Conservation (phyloP, 2,888 invertebrate genomes). For the Branchinecta sandiegonensis region DNA sequence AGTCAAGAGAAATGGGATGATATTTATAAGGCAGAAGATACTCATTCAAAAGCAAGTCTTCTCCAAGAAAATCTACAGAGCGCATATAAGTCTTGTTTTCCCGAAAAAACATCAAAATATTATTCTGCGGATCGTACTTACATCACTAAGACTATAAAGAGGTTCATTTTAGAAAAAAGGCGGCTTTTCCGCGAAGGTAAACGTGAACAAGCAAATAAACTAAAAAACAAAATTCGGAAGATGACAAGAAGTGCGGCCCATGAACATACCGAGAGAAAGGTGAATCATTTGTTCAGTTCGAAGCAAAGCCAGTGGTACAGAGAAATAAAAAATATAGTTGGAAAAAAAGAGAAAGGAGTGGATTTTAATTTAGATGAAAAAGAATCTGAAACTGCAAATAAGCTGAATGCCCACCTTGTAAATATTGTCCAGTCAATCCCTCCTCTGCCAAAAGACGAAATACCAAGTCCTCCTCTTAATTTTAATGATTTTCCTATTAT, state of each 20-base stretch:
- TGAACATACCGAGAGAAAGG: constrained; percentile 1
- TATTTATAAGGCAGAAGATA: not conserved
- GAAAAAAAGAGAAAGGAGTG: not conserved
- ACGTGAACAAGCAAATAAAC: constrained; percentile 5
- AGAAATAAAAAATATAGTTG: not conserved
- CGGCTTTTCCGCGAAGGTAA: not conserved
- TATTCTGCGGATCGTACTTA: not conserved
- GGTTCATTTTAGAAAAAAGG: not conserved
- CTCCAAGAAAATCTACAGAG: not conserved
- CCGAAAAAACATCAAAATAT: too few species aligned
- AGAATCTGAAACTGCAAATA: constrained; percentile 3
- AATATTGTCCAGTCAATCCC: constrained; percentile 4
- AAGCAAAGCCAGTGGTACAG: not conserved
- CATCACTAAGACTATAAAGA: not conserved
- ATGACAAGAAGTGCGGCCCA: constrained; percentile 8
- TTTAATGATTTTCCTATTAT: not conserved
- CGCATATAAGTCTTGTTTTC: not conserved
- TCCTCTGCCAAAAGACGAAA: constrained; percentile 11
- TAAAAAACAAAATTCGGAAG: constrained; percentile 2
- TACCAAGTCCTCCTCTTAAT: not conserved
- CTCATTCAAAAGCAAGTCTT: not conserved
- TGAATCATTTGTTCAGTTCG: not conserved
- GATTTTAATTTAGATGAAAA: constrained; percentile 5
- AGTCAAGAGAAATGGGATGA: not conserved
- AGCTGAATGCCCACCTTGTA: not conserved